Evolutionary conservation across 2,888 invertebrate genomes (phyloP).

Genomic region (Drosophila paramelanica): DNA sequence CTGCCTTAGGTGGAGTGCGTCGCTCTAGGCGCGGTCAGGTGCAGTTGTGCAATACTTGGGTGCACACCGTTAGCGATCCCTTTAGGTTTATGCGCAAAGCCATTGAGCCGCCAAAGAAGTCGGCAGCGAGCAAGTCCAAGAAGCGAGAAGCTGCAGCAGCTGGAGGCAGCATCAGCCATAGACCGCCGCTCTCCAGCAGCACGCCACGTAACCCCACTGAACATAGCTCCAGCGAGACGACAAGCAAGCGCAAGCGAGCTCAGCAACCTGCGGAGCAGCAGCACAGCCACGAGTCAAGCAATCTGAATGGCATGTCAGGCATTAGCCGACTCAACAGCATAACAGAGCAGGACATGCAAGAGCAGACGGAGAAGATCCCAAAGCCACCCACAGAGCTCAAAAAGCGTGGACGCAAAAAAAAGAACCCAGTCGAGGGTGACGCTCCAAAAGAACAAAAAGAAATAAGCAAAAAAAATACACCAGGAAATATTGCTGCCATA

Average conservation of each 20-base stretch:
- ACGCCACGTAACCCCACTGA: conserved; percentile 19
- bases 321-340: conserved; percentile 8
- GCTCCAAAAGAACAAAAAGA: neutral
- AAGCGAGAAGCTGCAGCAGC: neutral
- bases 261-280: neutral
- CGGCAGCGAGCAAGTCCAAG: conserved; percentile 3
- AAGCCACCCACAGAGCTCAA: neutral
- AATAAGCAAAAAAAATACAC: neutral
- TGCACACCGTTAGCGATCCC: conserved; percentile 48
- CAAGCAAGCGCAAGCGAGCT: neutral
- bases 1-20: conserved; percentile 51
- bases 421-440: neutral
- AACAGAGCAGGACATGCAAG: conserved; percentile 2
- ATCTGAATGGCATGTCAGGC: conserved; percentile 1
- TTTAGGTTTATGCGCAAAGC: conserved; percentile 37
- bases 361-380: neutral
- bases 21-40: conserved; percentile 75
- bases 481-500: neutral
- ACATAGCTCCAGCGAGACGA: neutral
- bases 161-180: neutral
- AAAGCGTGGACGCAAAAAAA: conserved; percentile 2
- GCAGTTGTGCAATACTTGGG: conserved; percentile 50
- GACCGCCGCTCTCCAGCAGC: conserved; percentile 37
- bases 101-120: neutral
- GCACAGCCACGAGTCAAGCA: neutral